A percentile compares a stretch with the other conserved stretches of the same genome.
Conservation (phyloP, 2,797 vertebrate species). For the Xiphorhynchus erythropygius region DNA sequence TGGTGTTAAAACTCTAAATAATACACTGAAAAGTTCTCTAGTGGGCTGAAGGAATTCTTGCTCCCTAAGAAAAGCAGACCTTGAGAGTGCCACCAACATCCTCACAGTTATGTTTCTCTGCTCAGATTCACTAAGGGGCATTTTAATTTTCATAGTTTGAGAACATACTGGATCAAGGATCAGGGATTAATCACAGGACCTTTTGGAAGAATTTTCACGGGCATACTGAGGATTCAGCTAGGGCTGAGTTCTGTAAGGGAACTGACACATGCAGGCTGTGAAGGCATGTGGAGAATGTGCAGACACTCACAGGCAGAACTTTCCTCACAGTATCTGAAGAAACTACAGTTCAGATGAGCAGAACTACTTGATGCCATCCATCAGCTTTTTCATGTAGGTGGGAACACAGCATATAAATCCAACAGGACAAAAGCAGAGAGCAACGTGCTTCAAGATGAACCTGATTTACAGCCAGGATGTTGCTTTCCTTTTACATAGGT, state of each 20-base stretch:
- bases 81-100: background rate
- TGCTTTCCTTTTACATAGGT: background rate
- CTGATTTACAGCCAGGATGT: background rate
- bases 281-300: background rate
- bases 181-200: background rate
- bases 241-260: background rate
- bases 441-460: background rate
- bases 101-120: background rate
- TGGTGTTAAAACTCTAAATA: background rate
- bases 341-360: background rate
- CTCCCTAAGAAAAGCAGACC: background rate
- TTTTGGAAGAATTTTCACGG: background rate
- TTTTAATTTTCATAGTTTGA: background rate
- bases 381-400: background rate
- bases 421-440: background rate
- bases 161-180: background rate
- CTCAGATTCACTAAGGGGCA: background rate
- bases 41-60: background rate
- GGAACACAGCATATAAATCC: background rate
- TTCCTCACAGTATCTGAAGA: background rate
- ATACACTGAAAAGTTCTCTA: background rate
- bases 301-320: background rate
- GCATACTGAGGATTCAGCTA: background rate
- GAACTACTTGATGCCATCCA: background rate
- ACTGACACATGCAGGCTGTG: rapidly evolving